These are phyloP conservation scores for Lepus oiostolus DNA, from an alignment of 2,797 vertebrate species.

Conservation along the genomic window DNA sequence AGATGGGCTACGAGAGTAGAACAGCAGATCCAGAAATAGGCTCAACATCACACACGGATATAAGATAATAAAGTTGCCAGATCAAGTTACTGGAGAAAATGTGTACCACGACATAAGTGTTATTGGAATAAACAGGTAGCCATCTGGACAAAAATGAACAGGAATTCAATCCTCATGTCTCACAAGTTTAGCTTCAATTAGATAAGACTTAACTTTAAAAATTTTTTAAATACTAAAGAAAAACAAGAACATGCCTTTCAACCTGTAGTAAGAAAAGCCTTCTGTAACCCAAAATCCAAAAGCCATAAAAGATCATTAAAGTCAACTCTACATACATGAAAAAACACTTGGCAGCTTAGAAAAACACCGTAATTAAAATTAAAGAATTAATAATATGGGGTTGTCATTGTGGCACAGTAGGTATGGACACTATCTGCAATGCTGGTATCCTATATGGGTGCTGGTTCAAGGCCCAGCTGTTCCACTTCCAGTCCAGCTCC, in stretches of 20 bases:
- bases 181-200: constrained; percentile 29
- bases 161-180: neutral
- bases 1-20: neutral
- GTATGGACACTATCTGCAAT: too few relatives aligned
- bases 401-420: too few relatives aligned
- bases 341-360: constrained; percentile 2
- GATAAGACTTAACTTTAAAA: neutral
- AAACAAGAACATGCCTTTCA: constrained; percentile 3
- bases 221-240: neutral
- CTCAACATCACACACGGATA: neutral
- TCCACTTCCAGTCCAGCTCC: too few relatives aligned
- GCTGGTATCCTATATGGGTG: too few relatives aligned
- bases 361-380: neutral
- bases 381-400: neutral
- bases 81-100: constrained; percentile 26
- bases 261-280: neutral
- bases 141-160: constrained; percentile 23
- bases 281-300: constrained; percentile 23
- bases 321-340: neutral
- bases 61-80: neutral
- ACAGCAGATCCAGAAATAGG: neutral
- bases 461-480: too few relatives aligned
- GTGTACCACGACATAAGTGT: constrained; percentile 29
- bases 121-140: neutral
- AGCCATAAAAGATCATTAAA: neutral